Base-by-base conservation (phyloP, 1,140 invertebrate species). In the Drosophila elegans region DNA sequence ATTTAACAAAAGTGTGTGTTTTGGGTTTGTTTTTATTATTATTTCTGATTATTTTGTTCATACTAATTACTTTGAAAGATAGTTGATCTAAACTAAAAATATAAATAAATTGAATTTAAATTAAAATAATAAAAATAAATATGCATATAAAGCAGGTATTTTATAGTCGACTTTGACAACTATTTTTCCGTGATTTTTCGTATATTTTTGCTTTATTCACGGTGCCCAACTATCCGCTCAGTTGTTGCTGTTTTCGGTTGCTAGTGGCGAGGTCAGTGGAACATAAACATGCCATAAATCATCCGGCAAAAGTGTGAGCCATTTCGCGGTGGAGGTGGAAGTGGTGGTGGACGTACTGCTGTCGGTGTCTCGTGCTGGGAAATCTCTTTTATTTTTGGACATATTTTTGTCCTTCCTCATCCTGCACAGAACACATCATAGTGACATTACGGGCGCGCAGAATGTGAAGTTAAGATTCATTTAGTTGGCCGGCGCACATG, bases 201-300 rank as follows among this genome's bases (percentile, higher is more conserved):
- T 39, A 16, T 32, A 51, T 25, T 57, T 13, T 61, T 69, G 52
- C 52, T 60, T 46, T 80, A 44, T 57, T 44, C 56, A 60, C 48
- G 32, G 64, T 71, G 66, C 32, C 68, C 52, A 71, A 57, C 66
- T 57, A 72, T 72, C 52, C 29, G 36, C 21, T 36, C 13, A 39
- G 67, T 41, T 64, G 48, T 64, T 78, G 59, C 61, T 60, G 72
- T 44, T 71, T 67, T 39, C 44, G 46, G 67, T 66, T 66, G 74
- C 60, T 63, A 66, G 78, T 71, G 74, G 78, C 78, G 78, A 85
- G 82, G 83, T 85, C 83, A 85, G 82, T 77, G 83, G 78, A 77
- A 88, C 78, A 88, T 88, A 85, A 85, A 85, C 82, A 85, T 85
- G 74, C 60, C 82, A 88, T 85, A 85, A 85, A 85, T 85, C 83